phyloP scores from a whole-genome alignment of 2,113 vertebrate genomes.

The Eptesicus fuscus region DNA sequence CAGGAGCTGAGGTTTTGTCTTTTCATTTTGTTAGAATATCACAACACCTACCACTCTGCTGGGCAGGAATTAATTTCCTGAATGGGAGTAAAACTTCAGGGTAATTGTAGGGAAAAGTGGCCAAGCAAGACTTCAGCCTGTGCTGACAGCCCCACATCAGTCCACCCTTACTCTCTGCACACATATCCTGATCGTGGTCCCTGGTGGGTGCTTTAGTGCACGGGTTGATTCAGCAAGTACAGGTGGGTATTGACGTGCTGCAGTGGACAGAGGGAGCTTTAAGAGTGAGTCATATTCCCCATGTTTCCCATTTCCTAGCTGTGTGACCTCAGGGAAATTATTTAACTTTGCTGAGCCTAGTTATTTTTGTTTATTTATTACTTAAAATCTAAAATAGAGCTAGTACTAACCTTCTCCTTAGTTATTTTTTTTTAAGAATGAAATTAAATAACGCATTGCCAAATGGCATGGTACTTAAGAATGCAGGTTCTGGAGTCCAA shows the following conservation, averaged over 20 bases:
- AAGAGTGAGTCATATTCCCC: background rate
- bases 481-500: background rate
- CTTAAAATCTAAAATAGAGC: background rate
- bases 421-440: background rate
- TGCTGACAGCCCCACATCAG: background rate
- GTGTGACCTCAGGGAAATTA: background rate
- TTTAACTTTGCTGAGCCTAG: background rate
- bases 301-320: background rate
- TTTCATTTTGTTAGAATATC: constrained; percentile 27
- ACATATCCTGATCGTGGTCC: background rate
- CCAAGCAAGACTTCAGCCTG: background rate
- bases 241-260: background rate
- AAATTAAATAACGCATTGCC: background rate
- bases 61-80: constrained; percentile 38
- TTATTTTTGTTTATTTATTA: background rate
- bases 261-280: background rate
- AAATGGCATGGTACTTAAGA: background rate
- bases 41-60: background rate
- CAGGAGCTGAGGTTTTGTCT: constrained; percentile 3
- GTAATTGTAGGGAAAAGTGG: background rate
- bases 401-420: background rate
- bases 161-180: background rate
- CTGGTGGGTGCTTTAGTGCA: background rate
- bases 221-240: background rate
- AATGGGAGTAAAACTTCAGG: constrained; percentile 21